Evolutionary conservation across 2,888 invertebrate species (phyloP).

Genomic region (Exephanes ischioxanthus): DNA sequence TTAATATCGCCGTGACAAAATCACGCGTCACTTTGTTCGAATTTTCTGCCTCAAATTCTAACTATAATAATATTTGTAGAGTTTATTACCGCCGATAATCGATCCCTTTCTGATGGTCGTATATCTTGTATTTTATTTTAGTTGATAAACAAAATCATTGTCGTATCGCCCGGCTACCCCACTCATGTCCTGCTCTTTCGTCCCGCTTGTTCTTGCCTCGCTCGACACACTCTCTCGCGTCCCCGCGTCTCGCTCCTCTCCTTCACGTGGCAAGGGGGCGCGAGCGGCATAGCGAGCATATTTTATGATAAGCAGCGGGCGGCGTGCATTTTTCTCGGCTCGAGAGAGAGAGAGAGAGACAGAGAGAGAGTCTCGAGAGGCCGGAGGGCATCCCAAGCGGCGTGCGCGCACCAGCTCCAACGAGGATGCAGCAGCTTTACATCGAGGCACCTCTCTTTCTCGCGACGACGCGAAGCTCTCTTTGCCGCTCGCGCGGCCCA

Average conservation of each 20-base stretch:
- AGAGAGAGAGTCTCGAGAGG: slow-evolving; percentile 39
- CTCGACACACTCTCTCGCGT: background rate
- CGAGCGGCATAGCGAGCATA: slow-evolving; percentile 77
- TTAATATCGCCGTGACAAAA: too few relatives aligned
- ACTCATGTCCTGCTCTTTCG: slow-evolving; percentile 48
- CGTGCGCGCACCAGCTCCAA: slow-evolving; percentile 58
- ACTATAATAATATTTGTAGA: too few relatives aligned
- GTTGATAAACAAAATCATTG: too few relatives aligned
- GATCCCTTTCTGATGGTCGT: too few relatives aligned
- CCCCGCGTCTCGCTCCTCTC: slow-evolving; percentile 18
- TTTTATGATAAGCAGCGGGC: slow-evolving; percentile 83
- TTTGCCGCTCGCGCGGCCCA: slow-evolving; percentile 22
- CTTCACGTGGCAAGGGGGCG: slow-evolving; percentile 42
- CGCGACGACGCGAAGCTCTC: slow-evolving; percentile 57
- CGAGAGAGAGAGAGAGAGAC: slow-evolving; percentile 20
- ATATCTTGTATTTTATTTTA: too few relatives aligned
- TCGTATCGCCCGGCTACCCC: background rate
- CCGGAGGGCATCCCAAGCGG: slow-evolving; percentile 61
- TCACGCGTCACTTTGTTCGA: too few relatives aligned
- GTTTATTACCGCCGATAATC: too few relatives aligned
- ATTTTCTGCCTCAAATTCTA: too few relatives aligned
- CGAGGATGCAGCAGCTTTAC: slow-evolving; percentile 25
- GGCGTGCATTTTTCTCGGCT: slow-evolving; percentile 75
- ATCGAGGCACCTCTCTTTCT: slow-evolving; percentile 59
- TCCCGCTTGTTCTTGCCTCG: slow-evolving; percentile 48